phyloP scores from a whole-genome alignment of 2,113 vertebrate species.

The Saiga tatarica region DNA sequence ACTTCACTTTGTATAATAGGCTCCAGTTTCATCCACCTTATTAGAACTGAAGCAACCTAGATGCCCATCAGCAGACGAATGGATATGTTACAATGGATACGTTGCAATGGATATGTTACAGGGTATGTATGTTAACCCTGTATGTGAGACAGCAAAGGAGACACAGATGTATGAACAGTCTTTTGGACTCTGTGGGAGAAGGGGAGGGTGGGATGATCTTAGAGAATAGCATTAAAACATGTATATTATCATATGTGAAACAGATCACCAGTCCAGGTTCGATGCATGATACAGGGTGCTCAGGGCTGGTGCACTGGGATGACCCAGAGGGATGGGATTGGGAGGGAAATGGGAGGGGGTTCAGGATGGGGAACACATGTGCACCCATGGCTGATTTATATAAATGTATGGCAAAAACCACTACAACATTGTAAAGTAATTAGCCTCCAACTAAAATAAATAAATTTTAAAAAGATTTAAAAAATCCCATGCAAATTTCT shows the following conservation, averaged over 20 bases:
- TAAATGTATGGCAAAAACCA: background rate
- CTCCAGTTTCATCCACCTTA: too few species aligned
- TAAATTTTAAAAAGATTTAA: background rate
- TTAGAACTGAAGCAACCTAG: too few species aligned
- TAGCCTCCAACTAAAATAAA: background rate
- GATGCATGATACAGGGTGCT: background rate
- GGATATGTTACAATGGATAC: background rate
- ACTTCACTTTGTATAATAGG: too few species aligned
- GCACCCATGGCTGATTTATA: background rate
- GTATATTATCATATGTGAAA: background rate
- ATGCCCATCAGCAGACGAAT: background rate
- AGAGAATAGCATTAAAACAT: background rate
- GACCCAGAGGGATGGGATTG: background rate
- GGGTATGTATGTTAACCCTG: background rate
- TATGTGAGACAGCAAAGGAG: background rate
- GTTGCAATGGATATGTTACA: background rate
- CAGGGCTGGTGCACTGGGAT: background rate
- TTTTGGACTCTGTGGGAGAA: background rate
- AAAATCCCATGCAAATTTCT: slow-evolving; percentile 16
- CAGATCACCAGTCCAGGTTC: background rate
- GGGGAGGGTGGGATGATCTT: background rate
- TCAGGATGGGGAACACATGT: background rate
- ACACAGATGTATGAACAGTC: background rate
- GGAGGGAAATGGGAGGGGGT: background rate
- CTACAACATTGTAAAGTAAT: background rate